Evolutionary conservation across 1,140 invertebrate species (phyloP), one percentile per base, ranked within the genome.

Genomic region (Neotoxoptera formosana): DNA sequence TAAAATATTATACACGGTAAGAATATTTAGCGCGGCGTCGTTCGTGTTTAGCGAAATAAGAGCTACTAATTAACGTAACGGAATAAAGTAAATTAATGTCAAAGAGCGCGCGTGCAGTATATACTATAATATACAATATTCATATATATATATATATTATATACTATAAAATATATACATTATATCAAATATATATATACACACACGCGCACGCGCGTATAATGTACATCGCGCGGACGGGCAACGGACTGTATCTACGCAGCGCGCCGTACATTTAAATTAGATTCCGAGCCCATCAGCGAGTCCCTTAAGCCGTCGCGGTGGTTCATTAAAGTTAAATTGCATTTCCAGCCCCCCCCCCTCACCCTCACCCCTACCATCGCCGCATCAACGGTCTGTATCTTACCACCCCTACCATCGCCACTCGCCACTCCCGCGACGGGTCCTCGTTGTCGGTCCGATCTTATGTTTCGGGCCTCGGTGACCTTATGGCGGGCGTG

Each of bases 271-370:
- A 51, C 48, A 93, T 86, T 84, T 53, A 93, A 86, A 93, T 93
- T 93, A 93, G 91, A 93, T 93, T 93, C 76, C 60, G 53, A 93
- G 91, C 48, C 60, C 76, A 86, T 93, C 91, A 84, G 47, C 47
- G 81, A 81, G 90, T 92, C 90, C 90, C 76, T 92, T 83, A 93
- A 93, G 81, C 91, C 91, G 48, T 53, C 91, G 34, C 48, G 36
- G 76, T 84, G 91, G 91, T 93, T 93, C 91, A 93, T 93, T 93
- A 93, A 93, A 93, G 76, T 93, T 84, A 83, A 93, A 93, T 93
- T 93, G 91, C 91, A 93, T 93, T 93, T 84, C n/a, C 23, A 36
- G 34, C n/a, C 81, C 60, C 0, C 45, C 2, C 7, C 47, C 0
- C 3, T 1, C 90, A 1, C 25, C 9, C 17, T 45, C 7, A 21